A percentile compares a stretch with the other conserved stretches of the same genome.
Evolutionary conservation across 2,888 invertebrate species (phyloP).

Genomic region (Tetragonula carbonaria): DNA sequence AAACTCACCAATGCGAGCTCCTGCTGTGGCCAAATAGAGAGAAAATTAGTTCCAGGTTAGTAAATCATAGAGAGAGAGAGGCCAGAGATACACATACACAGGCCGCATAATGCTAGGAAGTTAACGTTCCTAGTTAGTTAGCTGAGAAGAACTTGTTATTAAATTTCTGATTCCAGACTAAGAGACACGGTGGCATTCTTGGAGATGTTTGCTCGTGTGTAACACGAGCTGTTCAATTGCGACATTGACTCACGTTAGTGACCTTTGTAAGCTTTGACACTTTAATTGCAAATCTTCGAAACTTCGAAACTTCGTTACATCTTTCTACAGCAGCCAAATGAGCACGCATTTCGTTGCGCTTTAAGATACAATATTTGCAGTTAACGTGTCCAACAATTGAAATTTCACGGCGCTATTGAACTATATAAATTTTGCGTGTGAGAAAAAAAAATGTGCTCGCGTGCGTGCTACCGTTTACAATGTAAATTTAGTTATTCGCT

Average conservation of each 20-base stretch:
- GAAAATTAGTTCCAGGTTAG: slow-evolving; percentile 80
- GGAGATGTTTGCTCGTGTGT: background rate
- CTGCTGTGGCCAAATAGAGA: slow-evolving; percentile 81
- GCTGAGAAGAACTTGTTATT: slow-evolving; percentile 35
- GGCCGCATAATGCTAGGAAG: slow-evolving; percentile 44
- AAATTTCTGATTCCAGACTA: slow-evolving; percentile 1
- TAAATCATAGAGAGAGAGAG: slow-evolving; percentile 68
- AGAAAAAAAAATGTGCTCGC: background rate
- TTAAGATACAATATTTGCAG: background rate
- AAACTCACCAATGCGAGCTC: slow-evolving; percentile 84
- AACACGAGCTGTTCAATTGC: background rate
- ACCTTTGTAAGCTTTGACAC: background rate
- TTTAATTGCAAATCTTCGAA: background rate
- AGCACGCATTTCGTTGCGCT: background rate
- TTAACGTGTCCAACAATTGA: background rate
- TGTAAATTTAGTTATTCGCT: background rate
- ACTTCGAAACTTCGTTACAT: background rate
- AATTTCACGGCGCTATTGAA: background rate
- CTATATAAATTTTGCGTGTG: background rate
- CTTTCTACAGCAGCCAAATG: background rate
- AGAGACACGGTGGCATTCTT: background rate
- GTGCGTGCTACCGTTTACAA: slow-evolving; percentile 18
- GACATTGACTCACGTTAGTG: background rate
- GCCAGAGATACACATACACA: slow-evolving; percentile 66
- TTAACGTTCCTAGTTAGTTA: slow-evolving; percentile 22